phyloP scores from a whole-genome alignment of 2,797 vertebrate genomes.

The Triplophysa bombifrons region DNA sequence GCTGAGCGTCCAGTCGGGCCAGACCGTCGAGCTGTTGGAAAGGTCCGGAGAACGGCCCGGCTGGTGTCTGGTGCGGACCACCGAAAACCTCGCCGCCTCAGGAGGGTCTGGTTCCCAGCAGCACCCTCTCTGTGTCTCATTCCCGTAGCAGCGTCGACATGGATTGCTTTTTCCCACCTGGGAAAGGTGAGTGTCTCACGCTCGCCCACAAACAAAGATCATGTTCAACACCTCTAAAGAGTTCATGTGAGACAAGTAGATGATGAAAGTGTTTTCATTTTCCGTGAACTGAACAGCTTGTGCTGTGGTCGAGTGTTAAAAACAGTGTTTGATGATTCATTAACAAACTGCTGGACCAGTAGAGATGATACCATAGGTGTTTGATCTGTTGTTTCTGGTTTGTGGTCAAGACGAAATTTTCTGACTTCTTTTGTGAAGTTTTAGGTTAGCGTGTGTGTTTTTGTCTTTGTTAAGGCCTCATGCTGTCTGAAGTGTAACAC shows the following conservation, averaged over 20 bases:
- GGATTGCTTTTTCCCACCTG: conserved; percentile 85
- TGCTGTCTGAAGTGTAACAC: conserved; percentile 4
- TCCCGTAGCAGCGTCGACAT: conserved; percentile 97
- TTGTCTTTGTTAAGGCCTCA: conserved; percentile 9
- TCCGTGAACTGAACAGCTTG: too few species aligned
- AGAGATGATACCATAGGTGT: conserved; percentile 13
- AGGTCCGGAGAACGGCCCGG: conserved; percentile 88
- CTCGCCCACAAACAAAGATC: conserved; percentile 5
- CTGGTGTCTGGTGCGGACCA: conserved; percentile 93
- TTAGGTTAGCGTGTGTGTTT: conserved; percentile 9
- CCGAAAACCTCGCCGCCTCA: conserved; percentile 85
- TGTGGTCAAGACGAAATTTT: neutral
- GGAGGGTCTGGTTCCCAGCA: conserved; percentile 94
- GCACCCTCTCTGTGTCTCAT: conserved; percentile 91
- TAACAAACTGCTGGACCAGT: conserved; percentile 30
- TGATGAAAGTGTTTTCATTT: too few species aligned
- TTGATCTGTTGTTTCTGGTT: conserved; percentile 19
- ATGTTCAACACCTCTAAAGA: neutral
- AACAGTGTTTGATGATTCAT: conserved; percentile 42
- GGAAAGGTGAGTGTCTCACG: conserved; percentile 75
- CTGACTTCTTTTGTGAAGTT: neutral
- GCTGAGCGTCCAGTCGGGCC: conserved; percentile 91
- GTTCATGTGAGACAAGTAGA: too few species aligned
- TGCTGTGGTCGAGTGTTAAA: conserved; percentile 32
- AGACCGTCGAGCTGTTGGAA: conserved; percentile 96